Evolutionary conservation across 2,113 vertebrate species (phyloP), one percentile per base, ranked within the genome.

Genomic region (Siniperca knerii): DNA sequence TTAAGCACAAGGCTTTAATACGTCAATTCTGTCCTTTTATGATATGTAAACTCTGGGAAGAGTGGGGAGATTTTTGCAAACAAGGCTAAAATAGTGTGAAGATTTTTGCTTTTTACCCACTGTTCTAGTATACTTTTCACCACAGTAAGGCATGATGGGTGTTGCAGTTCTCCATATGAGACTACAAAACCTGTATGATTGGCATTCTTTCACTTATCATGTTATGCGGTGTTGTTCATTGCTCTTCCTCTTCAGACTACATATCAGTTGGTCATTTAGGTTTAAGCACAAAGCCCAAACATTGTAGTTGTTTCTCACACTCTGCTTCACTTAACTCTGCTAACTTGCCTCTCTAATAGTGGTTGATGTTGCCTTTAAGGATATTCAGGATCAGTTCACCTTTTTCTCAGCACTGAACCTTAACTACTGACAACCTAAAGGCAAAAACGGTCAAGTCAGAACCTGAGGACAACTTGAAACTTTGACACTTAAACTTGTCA

Each of bases 101-200:
- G 58, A 77, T 42, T 54, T 86, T 58, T 25, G 55, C 52, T 46
- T 72, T 83, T 72, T 75, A 74, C 64, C 57, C 65, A 71, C 68
- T 68, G 10, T 88, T 84, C 62, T 44, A 25, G 21, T 67, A 6
- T 48, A 77, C 42, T 73, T 86, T 86, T 88, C 71, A 70, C 65
- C 61, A 68, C 87, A 90, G 77, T 85, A 82, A 92, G 91, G 92
- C 93, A 92, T 93, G 93, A 94, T 93, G 91, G 94, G 94, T 88
- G 60, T 81, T 93, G 90, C 75, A 89, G 92, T 87, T 90, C 86
- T 88, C 82, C 50, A 15, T 1, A 9, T 4, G 78, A 84, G 85
- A 60, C 89, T 83, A 37, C 88, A 86, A 88, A 71, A 83, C 91
- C 92, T 94, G 91, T 88, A 94, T 94, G 92, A 94, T 92, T 92